These are phyloP conservation scores for Chironomus riparius DNA, from an alignment of 2,888 invertebrate species.

Conservation along the genomic window DNA sequence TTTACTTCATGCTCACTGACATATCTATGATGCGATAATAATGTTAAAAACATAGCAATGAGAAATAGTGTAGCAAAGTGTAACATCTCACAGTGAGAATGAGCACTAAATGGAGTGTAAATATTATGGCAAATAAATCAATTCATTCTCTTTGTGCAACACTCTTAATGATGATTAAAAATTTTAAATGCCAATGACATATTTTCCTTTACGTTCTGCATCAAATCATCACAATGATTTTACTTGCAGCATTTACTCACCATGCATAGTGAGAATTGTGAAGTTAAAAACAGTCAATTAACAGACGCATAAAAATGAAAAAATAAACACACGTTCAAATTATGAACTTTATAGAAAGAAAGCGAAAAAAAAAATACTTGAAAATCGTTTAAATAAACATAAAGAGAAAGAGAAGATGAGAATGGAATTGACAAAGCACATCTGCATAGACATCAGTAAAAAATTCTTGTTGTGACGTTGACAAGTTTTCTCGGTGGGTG, in stretches of 20 bases:
- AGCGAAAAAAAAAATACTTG: slow-evolving; percentile 2
- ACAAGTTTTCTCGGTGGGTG: background rate
- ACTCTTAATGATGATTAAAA: background rate
- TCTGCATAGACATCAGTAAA: background rate
- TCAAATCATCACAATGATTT: background rate
- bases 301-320: background rate
- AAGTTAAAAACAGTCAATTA: background rate
- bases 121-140: background rate
- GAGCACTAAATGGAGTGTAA: slow-evolving; percentile 18
- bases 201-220: too few relatives aligned
- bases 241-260: background rate
- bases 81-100: background rate
- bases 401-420: background rate
- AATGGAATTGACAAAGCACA: slow-evolving; percentile 21
- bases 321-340: background rate
- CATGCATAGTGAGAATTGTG: background rate
- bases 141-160: background rate
- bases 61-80: background rate
- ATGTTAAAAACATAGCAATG: background rate
- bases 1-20: slow-evolving; percentile 12
- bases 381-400: slow-evolving; percentile 22
- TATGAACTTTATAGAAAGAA: too few relatives aligned
- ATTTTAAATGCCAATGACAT: background rate
- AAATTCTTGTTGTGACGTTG: background rate
- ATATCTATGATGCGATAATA: slow-evolving; percentile 11